phyloP scores from a whole-genome alignment of 1,140 invertebrate species.

The Eriosoma lanigerum region DNA sequence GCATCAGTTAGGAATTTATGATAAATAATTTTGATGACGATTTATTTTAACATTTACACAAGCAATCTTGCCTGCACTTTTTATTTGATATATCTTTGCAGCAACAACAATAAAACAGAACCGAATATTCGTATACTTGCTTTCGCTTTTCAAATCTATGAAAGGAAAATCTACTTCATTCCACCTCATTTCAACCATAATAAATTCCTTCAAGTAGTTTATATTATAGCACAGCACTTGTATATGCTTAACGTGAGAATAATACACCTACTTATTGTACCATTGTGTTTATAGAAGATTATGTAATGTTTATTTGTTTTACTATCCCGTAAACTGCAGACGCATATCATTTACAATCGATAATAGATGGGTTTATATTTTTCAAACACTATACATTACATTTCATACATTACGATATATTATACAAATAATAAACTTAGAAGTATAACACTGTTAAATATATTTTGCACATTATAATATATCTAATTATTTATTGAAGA shows the following conservation, averaged over 20 bases:
- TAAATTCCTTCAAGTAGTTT: slow-evolving; percentile 24
- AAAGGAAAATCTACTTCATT: not conserved
- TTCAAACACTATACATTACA: too few relatives aligned
- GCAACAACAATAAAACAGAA: slow-evolving; percentile 12
- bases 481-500: too few relatives aligned
- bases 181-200: not conserved
- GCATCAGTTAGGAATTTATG: not conserved
- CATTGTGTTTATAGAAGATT: not conserved
- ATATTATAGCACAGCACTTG: not conserved
- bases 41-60: too few relatives aligned
- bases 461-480: too few relatives aligned
- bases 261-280: not conserved
- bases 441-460: too few relatives aligned
- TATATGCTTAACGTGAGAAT: not conserved
- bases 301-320: too few relatives aligned
- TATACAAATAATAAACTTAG: too few relatives aligned
- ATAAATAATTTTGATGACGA: slow-evolving; percentile 10
- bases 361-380: too few relatives aligned
- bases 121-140: not conserved
- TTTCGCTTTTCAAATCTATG: slow-evolving; percentile 8
- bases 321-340: too few relatives aligned
- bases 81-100: not conserved
- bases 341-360: too few relatives aligned
- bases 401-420: too few relatives aligned
- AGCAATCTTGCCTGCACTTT: not conserved